Conservation (phyloP, 2,797 vertebrate genomes). For the Silurus lanzhouensis region DNA sequence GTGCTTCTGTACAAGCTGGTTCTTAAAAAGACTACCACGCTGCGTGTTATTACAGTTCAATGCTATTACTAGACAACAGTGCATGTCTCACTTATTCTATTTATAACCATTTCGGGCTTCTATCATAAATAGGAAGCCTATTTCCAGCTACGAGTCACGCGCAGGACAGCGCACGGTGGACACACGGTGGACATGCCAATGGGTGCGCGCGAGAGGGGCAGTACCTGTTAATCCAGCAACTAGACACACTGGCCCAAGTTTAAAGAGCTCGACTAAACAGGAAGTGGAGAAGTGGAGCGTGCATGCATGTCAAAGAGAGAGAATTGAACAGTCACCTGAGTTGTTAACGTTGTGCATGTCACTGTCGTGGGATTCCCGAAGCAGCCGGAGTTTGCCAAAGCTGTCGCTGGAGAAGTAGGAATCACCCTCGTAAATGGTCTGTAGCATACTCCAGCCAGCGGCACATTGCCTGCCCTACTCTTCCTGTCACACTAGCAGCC, state of each 20-base stretch:
- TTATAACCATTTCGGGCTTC: neutral
- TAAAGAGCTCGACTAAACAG: conserved; percentile 61
- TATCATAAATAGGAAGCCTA: neutral
- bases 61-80: conserved; percentile 5
- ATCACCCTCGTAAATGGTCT: conserved; percentile 99
- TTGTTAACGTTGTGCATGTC: conserved; percentile 97
- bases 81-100: conserved; percentile 10
- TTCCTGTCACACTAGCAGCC: conserved; percentile 72
- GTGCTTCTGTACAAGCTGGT: conserved; percentile 57
- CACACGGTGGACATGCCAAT: neutral
- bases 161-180: neutral
- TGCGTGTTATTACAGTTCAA: conserved; percentile 8
- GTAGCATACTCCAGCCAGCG: conserved; percentile 94
- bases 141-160: neutral
- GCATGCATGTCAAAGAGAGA: conserved; percentile 35
- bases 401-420: conserved; percentile 96
- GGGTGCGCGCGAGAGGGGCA: conserved; percentile 47
- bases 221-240: conserved; percentile 69
- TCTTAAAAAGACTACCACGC: conserved; percentile 18
- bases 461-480: conserved; percentile 78
- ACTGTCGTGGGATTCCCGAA: conserved; percentile 77
- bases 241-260: conserved; percentile 68
- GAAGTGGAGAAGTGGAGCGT: conserved; percentile 15
- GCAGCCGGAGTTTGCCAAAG: conserved; percentile 87
- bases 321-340: conserved; percentile 87